Conservation (phyloP, 2,888 invertebrate species). For the Danaus chrysippus region DNA sequence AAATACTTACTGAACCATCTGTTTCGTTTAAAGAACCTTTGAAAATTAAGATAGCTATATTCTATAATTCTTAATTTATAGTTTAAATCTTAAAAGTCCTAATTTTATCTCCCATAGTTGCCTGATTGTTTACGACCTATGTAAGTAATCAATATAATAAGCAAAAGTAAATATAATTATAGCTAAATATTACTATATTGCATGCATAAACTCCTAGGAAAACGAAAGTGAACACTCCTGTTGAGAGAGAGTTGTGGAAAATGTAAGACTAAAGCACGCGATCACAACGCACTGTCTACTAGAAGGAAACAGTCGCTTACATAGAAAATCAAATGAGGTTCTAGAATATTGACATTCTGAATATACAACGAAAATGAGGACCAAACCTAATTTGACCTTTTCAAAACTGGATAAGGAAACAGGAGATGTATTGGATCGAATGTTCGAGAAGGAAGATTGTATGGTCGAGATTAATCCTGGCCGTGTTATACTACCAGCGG, state of each 20-base stretch:
- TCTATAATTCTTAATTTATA: too few species aligned
- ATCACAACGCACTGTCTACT: constrained; percentile 50
- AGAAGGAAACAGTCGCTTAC: constrained; percentile 34
- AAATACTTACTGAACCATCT: too few species aligned
- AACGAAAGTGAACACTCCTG: constrained; percentile 52
- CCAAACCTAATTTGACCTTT: constrained; percentile 68
- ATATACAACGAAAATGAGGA: constrained; percentile 52
- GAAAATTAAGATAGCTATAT: too few species aligned
- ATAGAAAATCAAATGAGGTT: constrained; percentile 12
- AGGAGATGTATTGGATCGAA: constrained; percentile 80
- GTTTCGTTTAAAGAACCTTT: too few species aligned
- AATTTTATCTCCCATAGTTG: too few species aligned
- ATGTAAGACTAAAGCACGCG: constrained; percentile 43
- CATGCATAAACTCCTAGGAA: constrained; percentile 25
- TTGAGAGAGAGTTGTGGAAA: constrained; percentile 53
- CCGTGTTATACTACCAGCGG: constrained; percentile 83
- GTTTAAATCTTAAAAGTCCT: too few species aligned
- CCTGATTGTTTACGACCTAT: too few species aligned
- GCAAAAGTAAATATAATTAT: neutral
- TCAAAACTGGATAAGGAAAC: constrained; percentile 80
- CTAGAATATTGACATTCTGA: constrained; percentile 10
- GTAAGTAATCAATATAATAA: neutral
- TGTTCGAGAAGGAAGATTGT: constrained; percentile 84
- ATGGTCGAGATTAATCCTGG: constrained; percentile 87
- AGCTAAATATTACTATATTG: constrained; percentile 8